Evolutionary conservation across 1,140 invertebrate genomes (phyloP), one percentile per base, ranked within the genome.

Genomic region (Pachypeltis micranthus): DNA sequence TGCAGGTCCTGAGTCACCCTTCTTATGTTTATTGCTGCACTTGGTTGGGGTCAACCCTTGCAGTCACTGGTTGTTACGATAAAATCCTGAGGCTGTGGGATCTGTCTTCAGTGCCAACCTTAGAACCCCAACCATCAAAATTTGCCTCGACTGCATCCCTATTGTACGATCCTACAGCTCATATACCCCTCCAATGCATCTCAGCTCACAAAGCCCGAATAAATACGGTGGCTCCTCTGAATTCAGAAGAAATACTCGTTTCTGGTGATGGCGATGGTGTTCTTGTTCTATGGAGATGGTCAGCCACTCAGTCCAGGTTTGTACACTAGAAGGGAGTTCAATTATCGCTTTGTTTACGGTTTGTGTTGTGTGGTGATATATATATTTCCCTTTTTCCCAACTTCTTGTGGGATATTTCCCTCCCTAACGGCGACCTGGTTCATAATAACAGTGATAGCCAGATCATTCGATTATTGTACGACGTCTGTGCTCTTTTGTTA

Each of bases 11-110:
- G 44, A 78, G 81, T 23, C 84, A 86, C 73, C 83, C 84, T 16
- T 79, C 79, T 1, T 86, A 82, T 72, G 81, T 86, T 4, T 86
- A 86, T 65, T 78, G 75, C 61, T 79, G 75, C 84, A 83, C 66
- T 73, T 79, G 60, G 76, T 75, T 12, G 68, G 72, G 26, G 70
- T 67, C 19, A 0, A 27, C 79, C 24, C 69, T 85, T 1, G 77
- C 77, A 2, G 47, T 51, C 7, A 84, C 82, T 1, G 83, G 81
- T 10, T 82, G 83, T 66, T 84, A 79, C 69, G 84, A 86, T 70
- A 74, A 76, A 62, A 71, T 81, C 1, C 73, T 83, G 2, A 72
- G 84, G 59, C 72, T 85, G 16, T 86, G 84, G 84, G 65, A 63
- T 0, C 56, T 68, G 56, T 44, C 44, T 28, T 14, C 16, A 2